Conservation (phyloP, 2,797 vertebrate species). For the Anguilla megastoma region DNA sequence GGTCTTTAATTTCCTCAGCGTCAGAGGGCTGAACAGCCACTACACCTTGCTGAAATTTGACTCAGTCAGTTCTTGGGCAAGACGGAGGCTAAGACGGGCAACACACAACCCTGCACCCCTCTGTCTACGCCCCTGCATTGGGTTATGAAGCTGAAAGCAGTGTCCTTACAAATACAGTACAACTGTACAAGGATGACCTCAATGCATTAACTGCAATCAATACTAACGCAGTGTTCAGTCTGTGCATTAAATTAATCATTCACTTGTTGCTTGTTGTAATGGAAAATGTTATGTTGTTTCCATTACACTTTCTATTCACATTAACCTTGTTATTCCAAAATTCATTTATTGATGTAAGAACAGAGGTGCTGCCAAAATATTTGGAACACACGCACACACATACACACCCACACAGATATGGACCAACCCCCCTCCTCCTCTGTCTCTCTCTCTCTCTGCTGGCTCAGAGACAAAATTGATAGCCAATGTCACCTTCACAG, state of each 20-base stretch:
- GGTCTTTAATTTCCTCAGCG: too few relatives aligned
- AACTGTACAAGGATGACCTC: background rate
- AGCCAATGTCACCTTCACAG: constrained; percentile 6
- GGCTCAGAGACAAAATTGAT: background rate
- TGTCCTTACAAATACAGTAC: background rate
- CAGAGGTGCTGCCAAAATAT: background rate
- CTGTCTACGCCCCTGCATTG: background rate
- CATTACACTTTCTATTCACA: background rate
- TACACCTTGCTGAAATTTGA: too few relatives aligned
- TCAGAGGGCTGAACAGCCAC: too few relatives aligned
- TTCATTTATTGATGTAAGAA: background rate
- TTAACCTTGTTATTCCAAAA: background rate
- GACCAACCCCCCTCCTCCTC: background rate
- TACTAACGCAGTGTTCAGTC: background rate
- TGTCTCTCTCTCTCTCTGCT: background rate
- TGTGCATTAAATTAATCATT: background rate
- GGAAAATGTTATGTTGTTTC: background rate
- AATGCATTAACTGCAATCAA: background rate
- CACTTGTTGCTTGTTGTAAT: background rate
- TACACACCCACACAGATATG: background rate
- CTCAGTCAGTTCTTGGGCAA: too few relatives aligned
- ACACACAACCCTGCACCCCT: too few relatives aligned
- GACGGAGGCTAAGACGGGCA: too few relatives aligned
- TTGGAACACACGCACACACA: constrained; percentile 14
- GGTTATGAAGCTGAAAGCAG: background rate